Evolutionary conservation across 2,888 invertebrate species (phyloP).

Genomic region (Sphaeridia pumilis): DNA sequence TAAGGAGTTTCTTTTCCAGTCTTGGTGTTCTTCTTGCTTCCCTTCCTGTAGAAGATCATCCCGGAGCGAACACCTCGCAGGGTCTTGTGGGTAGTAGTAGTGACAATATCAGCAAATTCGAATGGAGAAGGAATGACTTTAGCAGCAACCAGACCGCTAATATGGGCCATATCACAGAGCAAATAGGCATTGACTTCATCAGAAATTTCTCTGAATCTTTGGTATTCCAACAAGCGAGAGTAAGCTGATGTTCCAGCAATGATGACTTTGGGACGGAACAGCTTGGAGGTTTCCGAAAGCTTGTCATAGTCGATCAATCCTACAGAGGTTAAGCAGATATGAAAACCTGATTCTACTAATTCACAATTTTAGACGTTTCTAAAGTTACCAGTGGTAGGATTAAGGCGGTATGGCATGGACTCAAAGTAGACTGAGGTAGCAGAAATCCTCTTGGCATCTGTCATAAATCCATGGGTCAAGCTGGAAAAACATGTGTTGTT

Average conservation of each 20-base stretch:
- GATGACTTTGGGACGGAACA: conserved; percentile 85
- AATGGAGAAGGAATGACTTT: conserved; percentile 47
- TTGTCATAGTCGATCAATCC: conserved; percentile 89
- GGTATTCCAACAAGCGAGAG: conserved; percentile 46
- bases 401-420: conserved; percentile 92
- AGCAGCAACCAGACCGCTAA: conserved; percentile 49
- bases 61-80: conserved; percentile 43
- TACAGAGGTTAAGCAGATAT: conserved; percentile 38
- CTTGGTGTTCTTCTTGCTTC: conserved; percentile 40
- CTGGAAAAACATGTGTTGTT: conserved; percentile 18
- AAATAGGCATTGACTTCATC: conserved; percentile 43
- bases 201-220: conserved; percentile 40
- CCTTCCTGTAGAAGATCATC: conserved; percentile 33
- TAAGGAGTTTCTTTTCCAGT: conserved; percentile 77
- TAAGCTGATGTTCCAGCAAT: conserved; percentile 60
- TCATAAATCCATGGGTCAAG: conserved; percentile 82
- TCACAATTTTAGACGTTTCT: background rate
- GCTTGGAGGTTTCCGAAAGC: conserved; percentile 62
- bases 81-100: conserved; percentile 51
- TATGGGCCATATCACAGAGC: conserved; percentile 53
- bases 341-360: background rate
- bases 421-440: conserved; percentile 97
- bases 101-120: conserved; percentile 48
- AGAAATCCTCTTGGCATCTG: conserved; percentile 78
- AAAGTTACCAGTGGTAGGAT: conserved; percentile 41